phyloP scores from a whole-genome alignment of 2,888 invertebrate species.

The Lasioglossum figueresi region DNA sequence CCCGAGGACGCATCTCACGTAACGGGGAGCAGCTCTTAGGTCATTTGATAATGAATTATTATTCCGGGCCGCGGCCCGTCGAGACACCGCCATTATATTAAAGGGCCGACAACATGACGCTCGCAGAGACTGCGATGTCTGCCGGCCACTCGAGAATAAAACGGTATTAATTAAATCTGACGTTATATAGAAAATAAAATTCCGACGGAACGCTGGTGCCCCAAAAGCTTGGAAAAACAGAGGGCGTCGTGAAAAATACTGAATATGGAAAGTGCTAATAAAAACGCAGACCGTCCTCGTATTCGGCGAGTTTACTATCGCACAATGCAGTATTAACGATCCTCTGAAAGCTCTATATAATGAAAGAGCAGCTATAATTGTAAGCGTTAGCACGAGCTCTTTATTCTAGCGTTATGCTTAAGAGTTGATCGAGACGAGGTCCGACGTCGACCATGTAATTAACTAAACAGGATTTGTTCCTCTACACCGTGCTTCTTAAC shows the following conservation, averaged over 20 bases:
- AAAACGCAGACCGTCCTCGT: background rate
- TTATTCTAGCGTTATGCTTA: background rate
- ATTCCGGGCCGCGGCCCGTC: slow-evolving; percentile 34
- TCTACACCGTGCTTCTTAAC: no score
- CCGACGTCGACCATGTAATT: background rate
- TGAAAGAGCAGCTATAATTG: background rate
- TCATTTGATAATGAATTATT: slow-evolving; percentile 63
- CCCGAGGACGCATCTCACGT: slow-evolving; percentile 29
- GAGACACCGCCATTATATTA: slow-evolving; percentile 49
- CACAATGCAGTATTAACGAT: background rate
- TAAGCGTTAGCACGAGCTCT: background rate
- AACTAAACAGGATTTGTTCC: background rate
- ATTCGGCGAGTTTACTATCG: background rate
- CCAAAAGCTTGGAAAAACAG: background rate
- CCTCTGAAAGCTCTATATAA: background rate
- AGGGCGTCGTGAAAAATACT: background rate
- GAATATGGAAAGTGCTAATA: background rate
- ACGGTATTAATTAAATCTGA: slow-evolving; percentile 56
- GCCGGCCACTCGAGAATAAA: slow-evolving; percentile 27
- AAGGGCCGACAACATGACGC: slow-evolving; percentile 25
- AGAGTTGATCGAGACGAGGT: background rate
- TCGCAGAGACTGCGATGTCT: slow-evolving; percentile 7
- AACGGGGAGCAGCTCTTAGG: slow-evolving; percentile 32
- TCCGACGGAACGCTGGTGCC: background rate
- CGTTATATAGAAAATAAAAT: slow-evolving; percentile 17